Base-by-base conservation (phyloP, 2,797 vertebrate genomes). In the Cirrhinus molitorella region DNA sequence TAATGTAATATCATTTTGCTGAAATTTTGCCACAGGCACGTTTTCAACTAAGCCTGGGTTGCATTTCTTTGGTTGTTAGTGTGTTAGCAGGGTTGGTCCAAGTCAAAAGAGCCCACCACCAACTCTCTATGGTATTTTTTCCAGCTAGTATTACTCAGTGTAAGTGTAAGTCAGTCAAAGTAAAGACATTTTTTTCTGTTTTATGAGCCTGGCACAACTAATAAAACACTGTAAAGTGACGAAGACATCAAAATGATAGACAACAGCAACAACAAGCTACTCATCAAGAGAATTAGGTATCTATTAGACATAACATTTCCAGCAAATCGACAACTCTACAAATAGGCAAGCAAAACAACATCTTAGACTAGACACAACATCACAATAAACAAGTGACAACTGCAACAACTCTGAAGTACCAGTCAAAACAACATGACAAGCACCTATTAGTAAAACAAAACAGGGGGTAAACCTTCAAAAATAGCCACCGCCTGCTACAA, bases 401-500 rank as follows among this genome's bases (percentile, higher is more conserved):
- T 83, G 53, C 77, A 83, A 63, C 55, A 45, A 43, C 75, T 80
- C 76, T 67, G 67, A 72, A 74, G 61, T 80, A 83, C 71, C 66
- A 86, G 82, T 87, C 88, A 87, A 85, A 86, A 88, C 86, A 87
- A 86, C 65, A 86, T 53, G 82, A 63, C 84, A 78, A 81, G 82
- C 79, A 84, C 79, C 67, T 87, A 85, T 84, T 81, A 84, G 59
- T 80, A 73, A 74, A 79, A 78, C 73, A 83, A 85, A 89, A 83
- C 80, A 80, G 28, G n/a, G 70, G 74, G 81, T 40, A 68, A 82
- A 73, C 70, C 81, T 79, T 73, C 45, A 55, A 67, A 81, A 85
- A 76, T 74, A 77, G 81, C 75, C 70, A 13, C 75, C 51, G 81
- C 43, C 79, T 74, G 71, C 81, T 68, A 65, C 47, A 67, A 43